phyloP scores from a whole-genome alignment of 2,113 vertebrate genomes.

The Chroicocephalus ridibundus region DNA sequence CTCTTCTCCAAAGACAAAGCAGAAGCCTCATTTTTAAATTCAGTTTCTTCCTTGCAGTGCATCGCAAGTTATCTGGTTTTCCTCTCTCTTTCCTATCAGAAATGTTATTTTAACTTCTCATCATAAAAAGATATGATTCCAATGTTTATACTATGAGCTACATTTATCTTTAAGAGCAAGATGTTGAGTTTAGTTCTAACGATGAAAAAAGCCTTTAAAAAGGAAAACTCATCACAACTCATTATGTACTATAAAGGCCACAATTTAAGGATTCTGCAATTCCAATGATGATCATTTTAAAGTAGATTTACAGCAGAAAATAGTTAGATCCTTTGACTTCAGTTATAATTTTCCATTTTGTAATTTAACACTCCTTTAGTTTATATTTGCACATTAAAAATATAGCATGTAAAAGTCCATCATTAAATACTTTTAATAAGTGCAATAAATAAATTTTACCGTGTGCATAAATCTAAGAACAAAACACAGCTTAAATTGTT shows the following conservation, averaged over 20 bases:
- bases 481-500: conserved; percentile 95
- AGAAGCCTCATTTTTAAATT: neutral
- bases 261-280: conserved; percentile 80
- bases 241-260: conserved; percentile 80
- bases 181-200: conserved; percentile 72
- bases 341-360: conserved; percentile 90
- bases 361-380: conserved; percentile 89
- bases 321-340: conserved; percentile 93
- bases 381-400: conserved; percentile 96
- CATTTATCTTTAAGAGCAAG: conserved; percentile 77
- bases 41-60: neutral
- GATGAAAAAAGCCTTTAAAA: conserved; percentile 77
- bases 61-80: neutral
- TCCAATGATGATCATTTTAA: conserved; percentile 80
- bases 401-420: conserved; percentile 95
- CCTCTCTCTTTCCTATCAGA: neutral
- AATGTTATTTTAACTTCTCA: conserved; percentile 11
- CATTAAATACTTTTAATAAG: conserved; percentile 98
- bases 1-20: neutral
- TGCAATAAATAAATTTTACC: conserved; percentile 98
- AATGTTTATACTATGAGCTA: conserved; percentile 60
- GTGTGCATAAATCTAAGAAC: conserved; percentile 92
- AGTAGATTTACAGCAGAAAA: conserved; percentile 92
- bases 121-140: conserved; percentile 67
- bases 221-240: conserved; percentile 80